Percentiles rank a stretch among this genome's conserved stretches.
Conservation (phyloP, 2,797 vertebrate genomes). For the Scleropages formosus region DNA sequence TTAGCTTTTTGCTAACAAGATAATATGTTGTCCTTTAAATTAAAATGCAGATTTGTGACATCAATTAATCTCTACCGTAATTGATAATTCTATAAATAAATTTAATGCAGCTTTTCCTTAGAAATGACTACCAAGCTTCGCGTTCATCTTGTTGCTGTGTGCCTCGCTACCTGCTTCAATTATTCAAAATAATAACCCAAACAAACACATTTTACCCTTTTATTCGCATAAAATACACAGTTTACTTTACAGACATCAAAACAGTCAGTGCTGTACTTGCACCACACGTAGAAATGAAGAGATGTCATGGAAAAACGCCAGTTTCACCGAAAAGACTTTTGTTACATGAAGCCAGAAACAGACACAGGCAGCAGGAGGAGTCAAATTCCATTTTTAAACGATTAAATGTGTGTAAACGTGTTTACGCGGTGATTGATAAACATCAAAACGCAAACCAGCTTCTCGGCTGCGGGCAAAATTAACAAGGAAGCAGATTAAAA, state of each 20-base stretch:
- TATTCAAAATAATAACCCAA: slow-evolving; percentile 27
- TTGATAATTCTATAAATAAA: no score
- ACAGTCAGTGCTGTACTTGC: neutral
- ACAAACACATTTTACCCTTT: slow-evolving; percentile 28
- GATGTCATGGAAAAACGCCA: neutral
- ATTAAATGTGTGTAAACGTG: neutral
- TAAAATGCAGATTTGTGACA: no score
- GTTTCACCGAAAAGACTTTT: neutral
- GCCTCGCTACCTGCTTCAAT: neutral
- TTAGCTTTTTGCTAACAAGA: no score
- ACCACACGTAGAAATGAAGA: neutral
- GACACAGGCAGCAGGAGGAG: neutral
- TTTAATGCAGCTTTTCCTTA: neutral
- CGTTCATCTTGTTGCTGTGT: neutral
- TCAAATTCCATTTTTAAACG: neutral
- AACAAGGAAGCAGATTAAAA: neutral
- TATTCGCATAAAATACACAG: slow-evolving; percentile 26
- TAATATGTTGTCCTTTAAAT: no score
- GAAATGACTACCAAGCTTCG: neutral
- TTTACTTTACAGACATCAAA: slow-evolving; percentile 16
- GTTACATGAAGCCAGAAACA: neutral
- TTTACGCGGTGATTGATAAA: slow-evolving; percentile 41
- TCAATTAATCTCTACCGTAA: no score
- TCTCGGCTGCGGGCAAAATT: neutral
- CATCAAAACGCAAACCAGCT: neutral